Percentiles rank a stretch among this genome's conserved stretches.
Evolutionary conservation across 2,888 invertebrate species (phyloP).

Genomic region (Theretra japonica): DNA sequence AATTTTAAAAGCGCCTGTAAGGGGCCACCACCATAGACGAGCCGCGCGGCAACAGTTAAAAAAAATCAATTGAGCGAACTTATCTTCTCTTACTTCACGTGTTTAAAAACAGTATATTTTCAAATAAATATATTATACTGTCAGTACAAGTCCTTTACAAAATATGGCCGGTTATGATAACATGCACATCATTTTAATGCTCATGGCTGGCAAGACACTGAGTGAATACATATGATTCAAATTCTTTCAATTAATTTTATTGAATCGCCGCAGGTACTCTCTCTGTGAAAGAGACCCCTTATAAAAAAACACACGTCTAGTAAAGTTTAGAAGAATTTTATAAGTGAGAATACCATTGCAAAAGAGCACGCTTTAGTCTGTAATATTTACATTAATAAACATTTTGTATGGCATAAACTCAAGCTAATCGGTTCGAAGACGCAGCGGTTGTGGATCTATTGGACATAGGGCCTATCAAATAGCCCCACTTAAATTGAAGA

Average conservation of each 20-base stretch:
- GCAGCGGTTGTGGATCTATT: neutral
- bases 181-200: no score
- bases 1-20: neutral
- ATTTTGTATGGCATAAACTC: neutral
- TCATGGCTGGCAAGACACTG: no score
- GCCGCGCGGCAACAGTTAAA: no score
- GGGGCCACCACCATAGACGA: neutral
- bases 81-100: no score
- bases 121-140: no score
- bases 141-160: no score
- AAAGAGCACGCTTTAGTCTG: neutral
- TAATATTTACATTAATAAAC: neutral
- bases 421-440: neutral
- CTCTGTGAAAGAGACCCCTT: neutral
- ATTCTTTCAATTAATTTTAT: neutral
- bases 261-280: neutral
- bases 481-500: neutral
- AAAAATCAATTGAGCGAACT: no score
- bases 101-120: no score
- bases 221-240: no score
- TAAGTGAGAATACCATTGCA: neutral
- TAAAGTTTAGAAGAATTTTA: neutral
- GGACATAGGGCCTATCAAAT: neutral
- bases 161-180: no score
- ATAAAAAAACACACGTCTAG: slow-evolving; percentile 16